phyloP scores from a whole-genome alignment of 1,140 invertebrate species.

The Drosophila ananassae region DNA sequence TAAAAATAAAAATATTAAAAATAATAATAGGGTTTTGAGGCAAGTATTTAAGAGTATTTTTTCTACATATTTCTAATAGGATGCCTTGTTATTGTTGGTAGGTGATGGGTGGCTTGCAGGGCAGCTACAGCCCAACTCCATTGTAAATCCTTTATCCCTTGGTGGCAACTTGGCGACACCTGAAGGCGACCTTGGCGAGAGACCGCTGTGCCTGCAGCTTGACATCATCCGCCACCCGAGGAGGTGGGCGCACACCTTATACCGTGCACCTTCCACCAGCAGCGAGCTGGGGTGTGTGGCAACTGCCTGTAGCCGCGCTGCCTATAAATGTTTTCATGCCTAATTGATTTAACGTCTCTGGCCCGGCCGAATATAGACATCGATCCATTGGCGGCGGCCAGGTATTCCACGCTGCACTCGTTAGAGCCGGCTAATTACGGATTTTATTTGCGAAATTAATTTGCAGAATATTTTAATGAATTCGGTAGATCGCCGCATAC shows the following conservation, averaged over 20 bases:
- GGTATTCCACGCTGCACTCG: conserved; percentile 48
- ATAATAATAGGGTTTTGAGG: no score
- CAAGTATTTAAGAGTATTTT: no score
- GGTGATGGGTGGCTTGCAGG: no score
- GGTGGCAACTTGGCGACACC: no score
- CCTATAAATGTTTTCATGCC: conserved; percentile 50
- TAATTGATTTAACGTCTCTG: conserved; percentile 54
- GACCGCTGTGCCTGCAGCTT: neutral
- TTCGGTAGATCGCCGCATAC: conserved; percentile 72
- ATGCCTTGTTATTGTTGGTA: no score
- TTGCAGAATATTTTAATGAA: conserved; percentile 79
- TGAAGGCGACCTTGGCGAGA: no score
- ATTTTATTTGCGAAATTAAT: conserved; percentile 65
- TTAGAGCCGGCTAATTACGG: conserved; percentile 53
- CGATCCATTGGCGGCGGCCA: conserved; percentile 32
- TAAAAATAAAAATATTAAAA: no score
- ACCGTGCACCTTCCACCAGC: neutral
- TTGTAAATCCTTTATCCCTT: no score
- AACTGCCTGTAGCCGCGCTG: conserved; percentile 17
- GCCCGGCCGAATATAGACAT: conserved; percentile 48
- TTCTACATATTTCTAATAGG: no score
- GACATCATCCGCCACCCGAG: neutral
- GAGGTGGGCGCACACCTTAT: neutral
- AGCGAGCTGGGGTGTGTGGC: conserved; percentile 11
- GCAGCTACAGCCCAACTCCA: no score